Conservation (phyloP, 2,797 vertebrate genomes). For the Sitta carolinensis region DNA sequence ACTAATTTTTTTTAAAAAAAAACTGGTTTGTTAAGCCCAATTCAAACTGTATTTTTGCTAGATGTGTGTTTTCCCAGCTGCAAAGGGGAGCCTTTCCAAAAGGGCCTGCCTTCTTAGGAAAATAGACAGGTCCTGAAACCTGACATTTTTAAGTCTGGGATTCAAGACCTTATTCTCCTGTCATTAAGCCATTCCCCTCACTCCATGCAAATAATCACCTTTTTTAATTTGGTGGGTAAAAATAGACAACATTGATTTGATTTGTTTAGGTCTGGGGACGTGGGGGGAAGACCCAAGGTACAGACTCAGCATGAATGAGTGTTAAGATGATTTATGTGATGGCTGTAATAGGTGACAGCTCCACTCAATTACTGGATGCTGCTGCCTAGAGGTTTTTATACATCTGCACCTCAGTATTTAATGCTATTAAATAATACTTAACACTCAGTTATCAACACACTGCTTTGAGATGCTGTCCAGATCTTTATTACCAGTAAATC, state of each 20-base stretch:
- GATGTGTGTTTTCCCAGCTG: background rate
- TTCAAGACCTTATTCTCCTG: background rate
- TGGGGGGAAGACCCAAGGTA: background rate
- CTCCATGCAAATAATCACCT: background rate
- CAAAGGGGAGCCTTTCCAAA: background rate
- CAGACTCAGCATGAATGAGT: background rate
- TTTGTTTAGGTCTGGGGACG: background rate
- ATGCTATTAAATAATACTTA: conserved; percentile 1
- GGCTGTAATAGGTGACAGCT: background rate
- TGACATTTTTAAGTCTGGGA: background rate
- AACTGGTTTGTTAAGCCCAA: background rate
- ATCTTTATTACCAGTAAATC: conserved; percentile 11
- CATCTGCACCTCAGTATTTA: background rate
- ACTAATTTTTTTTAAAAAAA: background rate
- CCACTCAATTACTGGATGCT: background rate
- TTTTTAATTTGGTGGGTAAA: background rate
- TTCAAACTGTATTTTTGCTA: background rate
- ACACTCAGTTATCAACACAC: background rate
- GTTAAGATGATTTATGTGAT: background rate
- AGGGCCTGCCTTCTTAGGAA: background rate
- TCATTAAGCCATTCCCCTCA: background rate
- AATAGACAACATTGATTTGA: background rate
- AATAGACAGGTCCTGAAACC: conserved; percentile 17
- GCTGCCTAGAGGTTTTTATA: background rate
- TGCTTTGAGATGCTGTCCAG: background rate